Evolutionary conservation across 2,113 vertebrate genomes (phyloP).

Genomic region (Dasyprocta punctata): DNA sequence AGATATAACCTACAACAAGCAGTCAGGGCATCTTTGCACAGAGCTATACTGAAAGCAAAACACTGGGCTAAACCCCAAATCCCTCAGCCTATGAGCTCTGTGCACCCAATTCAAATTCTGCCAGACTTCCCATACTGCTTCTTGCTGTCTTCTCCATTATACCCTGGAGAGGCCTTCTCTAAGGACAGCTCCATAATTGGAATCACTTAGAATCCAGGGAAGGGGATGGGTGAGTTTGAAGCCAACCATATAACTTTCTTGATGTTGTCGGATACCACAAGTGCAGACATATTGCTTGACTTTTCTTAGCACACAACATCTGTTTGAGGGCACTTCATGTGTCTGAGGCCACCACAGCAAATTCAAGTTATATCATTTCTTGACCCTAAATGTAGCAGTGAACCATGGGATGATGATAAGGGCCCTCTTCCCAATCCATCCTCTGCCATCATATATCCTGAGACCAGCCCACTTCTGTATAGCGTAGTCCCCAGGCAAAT

Average conservation of each 20-base stretch:
- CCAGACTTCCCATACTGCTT: accelerated
- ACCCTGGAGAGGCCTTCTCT: not conserved
- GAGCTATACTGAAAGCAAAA: not conserved
- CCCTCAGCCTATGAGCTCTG: accelerated
- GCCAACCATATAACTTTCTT: not conserved
- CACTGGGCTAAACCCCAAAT: accelerated
- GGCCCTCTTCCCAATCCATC: too few relatives aligned
- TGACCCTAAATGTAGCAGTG: not conserved
- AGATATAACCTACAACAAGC: not conserved
- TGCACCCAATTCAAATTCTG: accelerated
- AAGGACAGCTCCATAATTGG: accelerated
- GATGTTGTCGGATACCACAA: accelerated
- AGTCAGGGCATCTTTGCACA: not conserved
- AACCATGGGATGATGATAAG: accelerated
- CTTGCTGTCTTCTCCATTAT: accelerated
- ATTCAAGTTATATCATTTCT: not conserved
- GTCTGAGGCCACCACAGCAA: accelerated
- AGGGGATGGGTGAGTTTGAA: not conserved
- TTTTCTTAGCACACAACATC: not conserved
- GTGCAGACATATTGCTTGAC: accelerated
- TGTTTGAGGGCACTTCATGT: accelerated
- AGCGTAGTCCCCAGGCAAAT: accelerated
- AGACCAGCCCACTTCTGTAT: accelerated
- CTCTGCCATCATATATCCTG: too few relatives aligned
- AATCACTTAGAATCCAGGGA: not conserved